A percentile compares a stretch with the other conserved stretches of the same genome.
phyloP scores from a whole-genome alignment of 1,140 invertebrate species.

The Lepidurus arcticus region DNA sequence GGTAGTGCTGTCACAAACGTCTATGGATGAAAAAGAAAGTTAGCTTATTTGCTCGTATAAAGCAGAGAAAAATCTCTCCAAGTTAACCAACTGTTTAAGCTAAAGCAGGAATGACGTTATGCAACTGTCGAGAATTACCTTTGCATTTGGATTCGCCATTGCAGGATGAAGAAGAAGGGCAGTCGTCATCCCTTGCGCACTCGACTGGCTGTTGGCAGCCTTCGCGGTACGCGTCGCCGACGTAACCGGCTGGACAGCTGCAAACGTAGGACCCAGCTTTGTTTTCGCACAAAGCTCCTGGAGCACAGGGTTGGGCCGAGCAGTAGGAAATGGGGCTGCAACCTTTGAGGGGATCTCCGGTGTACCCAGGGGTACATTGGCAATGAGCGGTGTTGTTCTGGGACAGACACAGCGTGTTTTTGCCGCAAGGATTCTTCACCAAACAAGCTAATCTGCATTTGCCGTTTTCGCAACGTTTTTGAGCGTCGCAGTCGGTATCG shows the following conservation, averaged over 20 bases:
- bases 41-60: neutral
- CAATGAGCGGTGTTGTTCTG: constrained; percentile 69
- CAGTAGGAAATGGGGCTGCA: constrained; percentile 75
- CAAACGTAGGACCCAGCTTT: constrained; percentile 73
- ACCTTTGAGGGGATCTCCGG: constrained; percentile 59
- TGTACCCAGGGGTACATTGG: constrained; percentile 77
- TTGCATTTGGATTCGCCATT: constrained; percentile 64
- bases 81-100: constrained; percentile 31
- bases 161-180: constrained; percentile 68
- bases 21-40: constrained; percentile 43
- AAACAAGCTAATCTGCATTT: constrained; percentile 80
- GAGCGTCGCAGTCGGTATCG: constrained; percentile 66
- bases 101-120: neutral
- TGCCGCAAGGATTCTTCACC: constrained; percentile 68
- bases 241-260: constrained; percentile 63
- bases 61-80: too few relatives aligned
- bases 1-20: constrained; percentile 64
- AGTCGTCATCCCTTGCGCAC: constrained; percentile 68
- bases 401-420: constrained; percentile 74
- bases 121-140: constrained; percentile 42
- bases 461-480: constrained; percentile 71
- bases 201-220: constrained; percentile 71
- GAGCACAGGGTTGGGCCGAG: constrained; percentile 67
- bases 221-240: constrained; percentile 74
- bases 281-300: constrained; percentile 74